phyloP scores from a whole-genome alignment of 2,797 vertebrate species.

The Oreonectes daqikongensis region DNA sequence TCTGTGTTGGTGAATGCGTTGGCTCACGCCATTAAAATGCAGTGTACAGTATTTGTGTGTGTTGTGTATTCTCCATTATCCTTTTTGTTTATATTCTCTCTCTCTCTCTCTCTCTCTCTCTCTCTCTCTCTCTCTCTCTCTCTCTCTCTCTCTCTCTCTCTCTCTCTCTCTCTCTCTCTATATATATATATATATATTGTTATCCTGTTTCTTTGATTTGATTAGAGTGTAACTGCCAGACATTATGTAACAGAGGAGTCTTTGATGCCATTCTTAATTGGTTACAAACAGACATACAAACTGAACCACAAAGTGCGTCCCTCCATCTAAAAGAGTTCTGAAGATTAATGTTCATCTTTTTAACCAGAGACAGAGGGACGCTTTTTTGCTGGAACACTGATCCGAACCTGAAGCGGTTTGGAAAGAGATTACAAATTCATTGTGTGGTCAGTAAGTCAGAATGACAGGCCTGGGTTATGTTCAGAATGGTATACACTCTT shows the following conservation, averaged over 20 bases:
- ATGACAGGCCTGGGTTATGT: not conserved
- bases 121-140: constrained; percentile 5
- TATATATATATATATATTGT: too few relatives aligned
- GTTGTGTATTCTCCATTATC: constrained; percentile 27
- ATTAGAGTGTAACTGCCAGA: constrained; percentile 17
- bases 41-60: not conserved
- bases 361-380: constrained; percentile 9
- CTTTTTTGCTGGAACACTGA: not conserved
- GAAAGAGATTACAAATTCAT: not conserved
- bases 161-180: constrained; percentile 7
- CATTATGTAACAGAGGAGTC: constrained; percentile 9
- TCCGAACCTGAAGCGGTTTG: not conserved
- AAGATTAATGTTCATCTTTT: constrained; percentile 6
- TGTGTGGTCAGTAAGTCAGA: not conserved
- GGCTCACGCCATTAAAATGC: not conserved
- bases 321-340: not conserved
- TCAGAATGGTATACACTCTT: not conserved
- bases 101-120: not conserved
- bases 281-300: constrained; percentile 19
- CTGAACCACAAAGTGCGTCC: constrained; percentile 27
- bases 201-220: not conserved
- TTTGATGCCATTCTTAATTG: constrained; percentile 36
- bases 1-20: not conserved
- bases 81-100: constrained; percentile 5
- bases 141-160: not conserved